These are phyloP conservation scores for Clavelina lepadiformis DNA, from an alignment of 23 tunicate genomes.

Conservation along the genomic window DNA sequence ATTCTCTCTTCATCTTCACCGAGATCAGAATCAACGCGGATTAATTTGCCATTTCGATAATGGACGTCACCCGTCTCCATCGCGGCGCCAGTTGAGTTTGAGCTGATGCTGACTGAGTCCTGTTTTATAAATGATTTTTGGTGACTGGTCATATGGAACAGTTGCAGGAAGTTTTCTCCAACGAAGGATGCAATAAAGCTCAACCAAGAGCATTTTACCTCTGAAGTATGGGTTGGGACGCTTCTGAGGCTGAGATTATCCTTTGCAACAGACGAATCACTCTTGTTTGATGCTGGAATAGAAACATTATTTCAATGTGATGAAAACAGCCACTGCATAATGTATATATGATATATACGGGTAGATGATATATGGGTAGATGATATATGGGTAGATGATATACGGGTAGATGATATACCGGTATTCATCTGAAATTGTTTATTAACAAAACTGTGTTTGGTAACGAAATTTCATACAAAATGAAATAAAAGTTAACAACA, in stretches of 20 bases:
- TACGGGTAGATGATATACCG: too few relatives aligned
- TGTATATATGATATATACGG: too few relatives aligned
- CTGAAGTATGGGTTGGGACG: conserved; percentile 27
- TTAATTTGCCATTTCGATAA: conserved; percentile 77
- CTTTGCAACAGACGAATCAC: conserved; percentile 23
- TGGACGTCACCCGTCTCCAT: conserved; percentile 37
- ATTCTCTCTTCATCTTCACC: conserved; percentile 95
- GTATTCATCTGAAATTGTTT: too few relatives aligned
- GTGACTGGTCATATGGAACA: too few relatives aligned
- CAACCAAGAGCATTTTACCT: neutral
- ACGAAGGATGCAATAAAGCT: neutral
- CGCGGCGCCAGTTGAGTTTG: conserved; percentile 17
- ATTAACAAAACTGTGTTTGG: too few relatives aligned
- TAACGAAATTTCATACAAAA: too few relatives aligned
- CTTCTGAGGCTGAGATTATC: conserved; percentile 35
- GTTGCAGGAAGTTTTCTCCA: neutral
- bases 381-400: too few relatives aligned
- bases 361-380: too few relatives aligned
- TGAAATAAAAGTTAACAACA: too few relatives aligned
- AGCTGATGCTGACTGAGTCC: conserved; percentile 46
- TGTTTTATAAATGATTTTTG: conserved; percentile 1
- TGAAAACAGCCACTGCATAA: too few relatives aligned
- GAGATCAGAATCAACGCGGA: conserved; percentile 79
- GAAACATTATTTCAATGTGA: too few relatives aligned
- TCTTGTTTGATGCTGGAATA: conserved; percentile 19